Base-by-base conservation (phyloP, 2,888 invertebrate genomes). In the Trachelus tabidus region DNA sequence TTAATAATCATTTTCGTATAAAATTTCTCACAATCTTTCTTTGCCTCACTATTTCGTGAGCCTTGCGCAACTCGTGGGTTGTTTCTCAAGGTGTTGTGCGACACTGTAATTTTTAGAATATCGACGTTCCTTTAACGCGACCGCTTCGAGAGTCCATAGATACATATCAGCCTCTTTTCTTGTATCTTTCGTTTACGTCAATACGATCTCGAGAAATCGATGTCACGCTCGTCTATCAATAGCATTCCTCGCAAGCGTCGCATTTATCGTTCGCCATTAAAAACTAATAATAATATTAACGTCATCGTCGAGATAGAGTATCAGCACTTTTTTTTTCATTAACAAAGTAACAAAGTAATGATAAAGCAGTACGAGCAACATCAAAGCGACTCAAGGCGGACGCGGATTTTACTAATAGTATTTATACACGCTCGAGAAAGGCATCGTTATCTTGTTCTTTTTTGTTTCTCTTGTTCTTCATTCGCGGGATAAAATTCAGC, bases 121-220 rank as follows among this genome's bases (percentile, higher is more conserved):
- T 56, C 56, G 56, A 56, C 56, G 23, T 56, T 23, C 56, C 23
- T 23, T 56, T 9, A 15, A 56, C 23, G 56, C 23, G 56, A 56
- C 56, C 23, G 56, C 23, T 69, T 78, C 68, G 76, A 68, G 76
- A 71, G 75, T 79, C 71, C 69, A 73, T 68, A 73, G 68, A 34
- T 75, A 33, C 23, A 40, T 34, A 37, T 37, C 30, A 37, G 68
- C 75, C 73, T 75, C 69, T 34, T 34, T 31, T 75, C 40, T 37
- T 76, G 33, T 68, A 12, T 37, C 73, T 34, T 3, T 15, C 35
- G 73, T 56, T 77, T 75, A 68, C 56, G 73, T 77, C 76, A 34
- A 34, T 0, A 1, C 9, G 1, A 56, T 56, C 56, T 23, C 23
- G 0, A 56, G 56, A 56, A 15, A 56, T 56, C 9, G 23, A 56